Evolutionary conservation across 2,797 vertebrate genomes (phyloP).

Genomic region (Falco columbarius): DNA sequence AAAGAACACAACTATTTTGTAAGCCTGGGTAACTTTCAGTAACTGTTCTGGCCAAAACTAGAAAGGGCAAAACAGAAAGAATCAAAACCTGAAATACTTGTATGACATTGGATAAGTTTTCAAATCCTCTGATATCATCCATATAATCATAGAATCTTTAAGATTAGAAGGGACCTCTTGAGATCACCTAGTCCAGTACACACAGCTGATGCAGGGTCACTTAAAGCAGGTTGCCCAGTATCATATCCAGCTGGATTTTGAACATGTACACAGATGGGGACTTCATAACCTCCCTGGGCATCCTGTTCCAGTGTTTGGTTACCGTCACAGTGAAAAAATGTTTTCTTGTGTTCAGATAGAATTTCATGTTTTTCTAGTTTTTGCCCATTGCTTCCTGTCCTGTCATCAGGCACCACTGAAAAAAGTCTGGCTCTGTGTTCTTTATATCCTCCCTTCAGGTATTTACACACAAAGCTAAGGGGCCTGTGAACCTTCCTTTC

Average conservation of each 20-base stretch:
- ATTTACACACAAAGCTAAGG: not conserved
- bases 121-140: not conserved
- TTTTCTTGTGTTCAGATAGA: not conserved
- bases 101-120: not conserved
- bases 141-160: not conserved
- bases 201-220: not conserved
- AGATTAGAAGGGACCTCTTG: not conserved
- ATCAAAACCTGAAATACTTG: not conserved
- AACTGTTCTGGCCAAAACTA: not conserved
- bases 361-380: not conserved
- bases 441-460: not conserved
- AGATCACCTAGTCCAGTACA: not conserved
- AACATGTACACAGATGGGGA: not conserved
- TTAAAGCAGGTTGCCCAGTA: not conserved
- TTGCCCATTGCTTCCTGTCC: not conserved
- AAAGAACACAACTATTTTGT: not conserved
- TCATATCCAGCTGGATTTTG: not conserved
- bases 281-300: not conserved
- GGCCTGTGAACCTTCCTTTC: not conserved
- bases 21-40: not conserved
- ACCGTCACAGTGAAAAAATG: not conserved
- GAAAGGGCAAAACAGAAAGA: not conserved
- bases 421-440: not conserved
- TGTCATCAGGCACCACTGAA: not conserved
- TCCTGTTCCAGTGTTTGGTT: not conserved